These are phyloP conservation scores for Archocentrus centrarchus DNA, from an alignment of 2,113 vertebrate species.

Conservation along the genomic window DNA sequence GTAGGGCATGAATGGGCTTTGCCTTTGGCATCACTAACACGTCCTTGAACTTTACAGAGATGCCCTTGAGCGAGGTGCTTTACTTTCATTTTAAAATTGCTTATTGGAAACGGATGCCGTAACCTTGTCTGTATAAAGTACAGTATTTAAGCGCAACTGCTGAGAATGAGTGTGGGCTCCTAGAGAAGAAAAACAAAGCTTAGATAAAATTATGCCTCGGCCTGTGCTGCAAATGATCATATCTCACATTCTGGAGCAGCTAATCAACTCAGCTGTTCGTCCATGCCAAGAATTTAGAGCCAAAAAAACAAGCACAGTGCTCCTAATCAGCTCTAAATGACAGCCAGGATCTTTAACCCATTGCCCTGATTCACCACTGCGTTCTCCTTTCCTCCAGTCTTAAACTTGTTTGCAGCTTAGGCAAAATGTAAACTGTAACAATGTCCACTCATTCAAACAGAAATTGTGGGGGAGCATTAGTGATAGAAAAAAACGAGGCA, in stretches of 20 bases:
- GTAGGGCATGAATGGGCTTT: conserved; percentile 14
- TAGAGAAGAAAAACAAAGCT: conserved; percentile 11
- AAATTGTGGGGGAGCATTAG: not conserved
- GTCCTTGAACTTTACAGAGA: conserved; percentile 15
- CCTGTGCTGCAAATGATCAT: conserved; percentile 13
- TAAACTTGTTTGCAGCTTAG: conserved; percentile 31
- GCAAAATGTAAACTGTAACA: not conserved
- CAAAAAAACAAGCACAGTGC: conserved; percentile 29
- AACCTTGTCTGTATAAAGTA: not conserved
- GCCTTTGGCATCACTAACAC: not conserved
- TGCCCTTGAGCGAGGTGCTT: not conserved
- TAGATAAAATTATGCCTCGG: not conserved
- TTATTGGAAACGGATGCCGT: not conserved
- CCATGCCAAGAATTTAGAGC: conserved; percentile 44
- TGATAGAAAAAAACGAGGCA: not conserved
- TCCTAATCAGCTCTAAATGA: conserved; percentile 67
- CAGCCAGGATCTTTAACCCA: conserved; percentile 66
- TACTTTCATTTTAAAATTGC: conserved; percentile 4
- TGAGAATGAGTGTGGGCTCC: not conserved
- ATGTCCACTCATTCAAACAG: conserved; percentile 28
- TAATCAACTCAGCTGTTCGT: conserved; percentile 42
- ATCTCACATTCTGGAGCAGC: conserved; percentile 24
- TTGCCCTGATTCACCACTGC: conserved; percentile 67
- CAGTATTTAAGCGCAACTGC: not conserved
- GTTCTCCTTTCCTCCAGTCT: conserved; percentile 43